Evolutionary conservation across 2,797 vertebrate genomes (phyloP).

Genomic region (Perodicticus potto): DNA sequence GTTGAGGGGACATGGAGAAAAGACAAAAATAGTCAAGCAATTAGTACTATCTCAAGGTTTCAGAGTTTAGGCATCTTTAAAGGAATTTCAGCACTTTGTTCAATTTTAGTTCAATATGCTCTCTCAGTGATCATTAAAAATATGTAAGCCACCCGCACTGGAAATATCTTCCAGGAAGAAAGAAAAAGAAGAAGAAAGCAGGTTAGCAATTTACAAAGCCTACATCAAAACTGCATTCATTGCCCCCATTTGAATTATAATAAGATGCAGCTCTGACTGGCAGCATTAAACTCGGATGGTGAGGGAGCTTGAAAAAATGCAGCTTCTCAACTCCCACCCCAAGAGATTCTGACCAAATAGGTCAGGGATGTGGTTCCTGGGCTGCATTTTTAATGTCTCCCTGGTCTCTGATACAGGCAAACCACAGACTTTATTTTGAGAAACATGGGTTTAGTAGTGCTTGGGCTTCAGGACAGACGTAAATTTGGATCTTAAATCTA

Average conservation of each 20-base stretch:
- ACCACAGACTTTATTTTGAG: conserved; percentile 12
- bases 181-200: conserved; percentile 38
- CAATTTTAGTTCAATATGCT: conserved; percentile 45
- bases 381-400: background rate
- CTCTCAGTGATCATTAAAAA: conserved; percentile 52
- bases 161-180: background rate
- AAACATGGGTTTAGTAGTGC: background rate
- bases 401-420: background rate
- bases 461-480: background rate
- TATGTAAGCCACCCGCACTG: conserved; percentile 14
- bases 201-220: conserved; percentile 20
- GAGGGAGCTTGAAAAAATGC: background rate
- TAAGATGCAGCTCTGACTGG: background rate
- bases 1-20: background rate
- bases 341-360: background rate
- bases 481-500: background rate
- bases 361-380: background rate
- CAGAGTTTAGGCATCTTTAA: conserved; percentile 14
- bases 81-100: background rate
- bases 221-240: background rate
- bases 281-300: background rate
- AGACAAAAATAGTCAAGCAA: background rate
- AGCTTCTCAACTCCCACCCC: background rate
- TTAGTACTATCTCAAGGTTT: background rate
- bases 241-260: conserved; percentile 42